Percentiles rank a stretch among this genome's conserved stretches.
These are phyloP conservation scores for Nyleta sp. DNA, from an alignment of 2,888 invertebrate species.

Conservation along the genomic window DNA sequence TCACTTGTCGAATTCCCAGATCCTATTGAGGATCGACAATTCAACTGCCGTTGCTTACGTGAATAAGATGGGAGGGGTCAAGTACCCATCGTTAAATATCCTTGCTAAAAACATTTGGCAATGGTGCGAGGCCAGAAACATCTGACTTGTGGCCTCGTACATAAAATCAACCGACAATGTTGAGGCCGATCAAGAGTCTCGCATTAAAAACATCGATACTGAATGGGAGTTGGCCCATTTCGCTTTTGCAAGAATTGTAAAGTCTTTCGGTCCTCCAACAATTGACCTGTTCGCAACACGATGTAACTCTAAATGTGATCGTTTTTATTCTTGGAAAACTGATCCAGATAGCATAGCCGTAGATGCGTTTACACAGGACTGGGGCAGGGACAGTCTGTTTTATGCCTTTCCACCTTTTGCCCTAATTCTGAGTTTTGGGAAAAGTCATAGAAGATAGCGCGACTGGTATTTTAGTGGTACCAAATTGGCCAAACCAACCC, in stretches of 20 bases:
- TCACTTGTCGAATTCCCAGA: no score
- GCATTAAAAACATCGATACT: no score
- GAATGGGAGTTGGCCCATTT: not conserved
- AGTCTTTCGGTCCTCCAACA: not conserved
- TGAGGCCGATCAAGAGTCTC: no score
- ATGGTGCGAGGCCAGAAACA: no score
- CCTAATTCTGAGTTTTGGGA: not conserved
- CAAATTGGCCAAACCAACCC: not conserved
- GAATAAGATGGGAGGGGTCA: no score
- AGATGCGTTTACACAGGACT: not conserved
- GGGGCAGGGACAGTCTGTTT: not conserved
- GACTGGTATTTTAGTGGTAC: not conserved
- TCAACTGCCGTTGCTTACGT: no score
- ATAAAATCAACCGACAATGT: no score
- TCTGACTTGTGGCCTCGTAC: no score
- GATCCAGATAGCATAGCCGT: not conserved
- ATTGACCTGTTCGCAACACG: not conserved
- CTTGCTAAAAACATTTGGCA: no score
- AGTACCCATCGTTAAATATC: no score
- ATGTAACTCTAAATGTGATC: not conserved
- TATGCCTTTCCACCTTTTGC: constrained; percentile 6
- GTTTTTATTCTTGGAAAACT: not conserved
- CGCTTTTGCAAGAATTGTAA: not conserved
- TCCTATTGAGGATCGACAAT: no score
- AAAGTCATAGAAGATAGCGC: not conserved